Base-by-base conservation (phyloP, 2,113 vertebrate species). In the Alaudala cheleensis region DNA sequence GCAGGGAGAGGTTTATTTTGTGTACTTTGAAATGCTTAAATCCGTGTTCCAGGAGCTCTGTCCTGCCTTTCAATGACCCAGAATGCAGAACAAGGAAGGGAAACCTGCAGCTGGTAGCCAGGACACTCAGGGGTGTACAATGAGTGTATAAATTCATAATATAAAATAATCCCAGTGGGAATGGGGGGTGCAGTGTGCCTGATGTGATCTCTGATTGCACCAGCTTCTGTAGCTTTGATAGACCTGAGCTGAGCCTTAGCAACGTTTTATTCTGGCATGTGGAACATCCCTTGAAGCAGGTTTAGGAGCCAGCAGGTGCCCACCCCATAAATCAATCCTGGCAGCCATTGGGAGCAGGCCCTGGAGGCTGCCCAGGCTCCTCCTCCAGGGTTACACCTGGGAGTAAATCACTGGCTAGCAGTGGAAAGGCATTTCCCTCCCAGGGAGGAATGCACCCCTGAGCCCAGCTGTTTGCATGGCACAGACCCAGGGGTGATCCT, bases 31-130 rank as follows among this genome's bases (percentile, higher is more conserved):
- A 72, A 33, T 3, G 51, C 51, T 33, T n/a, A 26, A 56, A 72
- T 29, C 29, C 1, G 0, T 1, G 6, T 14, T 42, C 42, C 42
- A 14, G 70, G 45, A 31, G 4, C n/a, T 66, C 42, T 31, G 0
- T 44, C 37, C 40, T 65, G 86, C 34, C 47, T 88, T 74, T 34
- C 13, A 18, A 0, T n/a, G 54, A 23, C 7, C 45, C 67, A 25
- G 31, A 53, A 40, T 12, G 4, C 26, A 31, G 58, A 17, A 0
- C 1, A 9, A 39, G 62, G 71, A 72, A 58, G 17, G 47, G 54
- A 56, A 80, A 24, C 19, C 29, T 16, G 3, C 40, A n/a, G 58
- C 79, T 24, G 51, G 8, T 3, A 49, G 29, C 22, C 39, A 29
- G 81, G 21, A 15, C 51, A 6, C 64, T 65, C n/a, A 1, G 71